Evolutionary conservation across 2,797 vertebrate genomes (phyloP).

Genomic region (Dromococcyx pavoninus): DNA sequence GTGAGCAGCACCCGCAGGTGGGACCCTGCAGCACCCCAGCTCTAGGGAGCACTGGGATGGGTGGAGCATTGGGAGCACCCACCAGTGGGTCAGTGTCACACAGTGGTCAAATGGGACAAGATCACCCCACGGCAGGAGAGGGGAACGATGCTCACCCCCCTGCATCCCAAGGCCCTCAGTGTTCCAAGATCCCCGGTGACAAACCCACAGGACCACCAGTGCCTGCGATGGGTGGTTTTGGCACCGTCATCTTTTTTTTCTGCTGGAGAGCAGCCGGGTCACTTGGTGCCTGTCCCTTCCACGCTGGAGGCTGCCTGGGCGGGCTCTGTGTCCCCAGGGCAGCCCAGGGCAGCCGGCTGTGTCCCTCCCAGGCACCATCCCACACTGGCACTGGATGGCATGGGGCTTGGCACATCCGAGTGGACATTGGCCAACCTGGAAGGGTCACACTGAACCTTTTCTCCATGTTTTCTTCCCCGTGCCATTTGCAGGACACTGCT

Average conservation of each 20-base stretch:
- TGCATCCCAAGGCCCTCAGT: rapidly evolving
- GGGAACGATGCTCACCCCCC: rapidly evolving
- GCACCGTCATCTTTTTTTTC: background rate
- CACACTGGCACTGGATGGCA: background rate
- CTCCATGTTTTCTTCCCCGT: background rate
- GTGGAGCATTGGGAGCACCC: background rate
- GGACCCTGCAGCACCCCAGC: rapidly evolving
- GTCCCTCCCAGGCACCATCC: background rate
- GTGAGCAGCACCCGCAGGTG: rapidly evolving
- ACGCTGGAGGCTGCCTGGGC: background rate
- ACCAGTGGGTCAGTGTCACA: rapidly evolving
- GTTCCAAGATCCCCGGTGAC: rapidly evolving
- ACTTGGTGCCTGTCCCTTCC: background rate
- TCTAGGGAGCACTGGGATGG: rapidly evolving
- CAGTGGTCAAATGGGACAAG: background rate
- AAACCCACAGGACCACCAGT: background rate
- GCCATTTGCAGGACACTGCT: background rate
- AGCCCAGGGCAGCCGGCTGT: background rate
- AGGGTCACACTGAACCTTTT: background rate
- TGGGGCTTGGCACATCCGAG: rapidly evolving
- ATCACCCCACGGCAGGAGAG: rapidly evolving
- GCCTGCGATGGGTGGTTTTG: background rate
- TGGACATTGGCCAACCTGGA: background rate
- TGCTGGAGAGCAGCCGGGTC: background rate
- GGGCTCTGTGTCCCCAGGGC: background rate